Percentiles rank a stretch among this genome's conserved stretches.
Evolutionary conservation across 2,888 invertebrate genomes (phyloP).

Genomic region (Noctua janthe): DNA sequence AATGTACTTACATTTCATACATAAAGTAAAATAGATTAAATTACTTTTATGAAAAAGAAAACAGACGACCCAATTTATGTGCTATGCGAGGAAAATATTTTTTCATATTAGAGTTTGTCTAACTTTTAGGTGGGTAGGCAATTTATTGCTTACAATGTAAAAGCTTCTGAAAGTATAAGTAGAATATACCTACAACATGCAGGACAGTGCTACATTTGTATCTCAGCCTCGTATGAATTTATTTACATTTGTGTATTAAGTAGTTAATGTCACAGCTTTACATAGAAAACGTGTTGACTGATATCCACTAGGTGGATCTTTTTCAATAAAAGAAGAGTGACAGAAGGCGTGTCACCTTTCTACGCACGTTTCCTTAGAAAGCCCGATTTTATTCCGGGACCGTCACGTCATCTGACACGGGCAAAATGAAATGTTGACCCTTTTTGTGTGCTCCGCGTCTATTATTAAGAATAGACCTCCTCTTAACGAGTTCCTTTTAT

Average conservation of each 20-base stretch:
- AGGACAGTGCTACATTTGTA: neutral
- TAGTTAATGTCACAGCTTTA: slow-evolving; percentile 21
- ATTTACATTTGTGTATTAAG: slow-evolving; percentile 9
- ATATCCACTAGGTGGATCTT: slow-evolving; percentile 66
- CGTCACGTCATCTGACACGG: slow-evolving; percentile 77
- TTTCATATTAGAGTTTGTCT: slow-evolving; percentile 62
- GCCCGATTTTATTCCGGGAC: slow-evolving; percentile 73
- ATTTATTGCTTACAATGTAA: slow-evolving; percentile 69
- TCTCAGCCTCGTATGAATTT: neutral
- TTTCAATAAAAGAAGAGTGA: slow-evolving; percentile 73
- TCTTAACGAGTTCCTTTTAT: slow-evolving; percentile 84
- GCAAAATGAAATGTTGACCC: slow-evolving; percentile 81
- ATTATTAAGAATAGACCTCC: slow-evolving; percentile 79
- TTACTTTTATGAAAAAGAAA: slow-evolving; percentile 82
- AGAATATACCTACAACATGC: neutral
- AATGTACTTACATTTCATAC: slow-evolving; percentile 69
- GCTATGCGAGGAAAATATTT: slow-evolving; percentile 70
- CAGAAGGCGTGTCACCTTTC: slow-evolving; percentile 74
- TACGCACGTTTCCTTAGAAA: slow-evolving; percentile 70
- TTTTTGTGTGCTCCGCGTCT: slow-evolving; percentile 77
- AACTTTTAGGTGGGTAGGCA: slow-evolving; percentile 69
- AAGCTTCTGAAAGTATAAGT: slow-evolving; percentile 39
- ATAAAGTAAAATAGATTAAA: slow-evolving; percentile 84
- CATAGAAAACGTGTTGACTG: slow-evolving; percentile 51
- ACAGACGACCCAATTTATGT: slow-evolving; percentile 72